phyloP scores from a whole-genome alignment of 2,888 invertebrate species.

The Zaprionus bogoriensis region DNA sequence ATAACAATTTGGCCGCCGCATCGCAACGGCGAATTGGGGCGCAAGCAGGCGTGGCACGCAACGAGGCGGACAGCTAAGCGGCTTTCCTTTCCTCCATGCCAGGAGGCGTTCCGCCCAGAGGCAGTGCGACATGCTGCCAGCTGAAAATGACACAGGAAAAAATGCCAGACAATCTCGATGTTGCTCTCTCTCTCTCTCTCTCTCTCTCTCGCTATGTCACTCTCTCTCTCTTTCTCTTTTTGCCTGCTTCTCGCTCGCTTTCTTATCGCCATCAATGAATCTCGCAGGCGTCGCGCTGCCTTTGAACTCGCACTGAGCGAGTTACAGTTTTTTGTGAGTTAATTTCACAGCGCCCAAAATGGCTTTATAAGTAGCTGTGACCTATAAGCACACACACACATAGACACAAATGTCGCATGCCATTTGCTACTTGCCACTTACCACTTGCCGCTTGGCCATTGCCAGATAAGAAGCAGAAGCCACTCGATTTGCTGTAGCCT shows the following conservation, averaged over 20 bases:
- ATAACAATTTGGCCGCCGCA: slow-evolving; percentile 53
- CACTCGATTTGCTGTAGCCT: slow-evolving; percentile 37
- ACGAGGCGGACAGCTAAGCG: slow-evolving; percentile 55
- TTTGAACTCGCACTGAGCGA: slow-evolving; percentile 56
- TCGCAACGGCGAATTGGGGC: slow-evolving; percentile 20
- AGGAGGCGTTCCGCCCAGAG: slow-evolving; percentile 7
- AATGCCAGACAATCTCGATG: slow-evolving; percentile 16
- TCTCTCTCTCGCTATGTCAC: no score
- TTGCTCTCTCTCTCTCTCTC: no score
- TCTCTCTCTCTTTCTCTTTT: no score
- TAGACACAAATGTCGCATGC: neutral
- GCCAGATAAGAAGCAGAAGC: slow-evolving; percentile 38
- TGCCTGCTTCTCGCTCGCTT: neutral
- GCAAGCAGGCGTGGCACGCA: slow-evolving; percentile 57
- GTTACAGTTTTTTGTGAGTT: slow-evolving; percentile 31
- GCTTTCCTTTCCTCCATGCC: slow-evolving; percentile 16
- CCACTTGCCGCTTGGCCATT: slow-evolving; percentile 16
- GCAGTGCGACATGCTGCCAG: neutral
- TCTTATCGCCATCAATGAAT: slow-evolving; percentile 67
- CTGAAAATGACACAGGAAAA: slow-evolving; percentile 37
- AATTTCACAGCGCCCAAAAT: slow-evolving; percentile 52
- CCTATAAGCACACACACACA: slow-evolving; percentile 41
- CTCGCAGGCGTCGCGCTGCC: slow-evolving; percentile 50
- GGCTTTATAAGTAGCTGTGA: slow-evolving; percentile 73
- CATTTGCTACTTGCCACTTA: neutral